Evolutionary conservation across 2,888 invertebrate genomes (phyloP).

Genomic region (Agriopis aurantiaria): DNA sequence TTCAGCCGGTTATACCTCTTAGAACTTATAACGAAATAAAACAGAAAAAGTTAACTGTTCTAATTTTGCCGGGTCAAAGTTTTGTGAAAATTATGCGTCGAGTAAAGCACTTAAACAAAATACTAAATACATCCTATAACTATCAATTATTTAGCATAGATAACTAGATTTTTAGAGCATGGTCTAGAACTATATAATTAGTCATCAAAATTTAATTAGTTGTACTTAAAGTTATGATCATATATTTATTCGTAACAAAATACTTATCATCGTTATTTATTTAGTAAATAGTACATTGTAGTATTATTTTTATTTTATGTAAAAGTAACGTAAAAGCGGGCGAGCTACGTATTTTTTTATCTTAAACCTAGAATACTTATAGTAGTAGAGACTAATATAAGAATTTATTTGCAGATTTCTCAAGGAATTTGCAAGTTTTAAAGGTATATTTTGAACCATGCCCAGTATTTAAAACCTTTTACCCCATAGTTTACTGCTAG

Average conservation of each 20-base stretch:
- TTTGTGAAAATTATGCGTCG: too few relatives aligned
- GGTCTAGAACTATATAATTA: constrained; percentile 51
- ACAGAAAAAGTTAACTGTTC: too few relatives aligned
- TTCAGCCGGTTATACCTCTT: too few relatives aligned
- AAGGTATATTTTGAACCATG: constrained; percentile 41
- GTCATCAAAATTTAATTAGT: neutral
- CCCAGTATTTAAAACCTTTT: neutral
- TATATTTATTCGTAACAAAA: neutral
- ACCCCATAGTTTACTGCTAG: neutral
- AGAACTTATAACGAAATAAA: too few relatives aligned
- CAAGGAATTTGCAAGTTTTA: constrained; percentile 36
- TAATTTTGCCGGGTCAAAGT: too few relatives aligned
- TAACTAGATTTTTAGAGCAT: constrained; percentile 61
- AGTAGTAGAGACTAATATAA: constrained; percentile 41
- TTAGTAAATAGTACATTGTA: neutral
- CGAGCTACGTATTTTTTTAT: constrained; percentile 66
- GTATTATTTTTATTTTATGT: constrained; percentile 44
- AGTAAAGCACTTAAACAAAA: neutral
- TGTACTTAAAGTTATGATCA: too few relatives aligned
- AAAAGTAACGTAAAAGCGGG: constrained; percentile 61
- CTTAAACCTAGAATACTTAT: constrained; percentile 33
- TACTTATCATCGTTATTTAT: neutral
- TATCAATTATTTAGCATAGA: neutral
- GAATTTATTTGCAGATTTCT: constrained; percentile 46
- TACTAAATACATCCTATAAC: neutral